Evolutionary conservation across 2,888 invertebrate genomes (phyloP), one percentile per base, ranked within the genome.

Genomic region (Drosophila setosimentum): DNA sequence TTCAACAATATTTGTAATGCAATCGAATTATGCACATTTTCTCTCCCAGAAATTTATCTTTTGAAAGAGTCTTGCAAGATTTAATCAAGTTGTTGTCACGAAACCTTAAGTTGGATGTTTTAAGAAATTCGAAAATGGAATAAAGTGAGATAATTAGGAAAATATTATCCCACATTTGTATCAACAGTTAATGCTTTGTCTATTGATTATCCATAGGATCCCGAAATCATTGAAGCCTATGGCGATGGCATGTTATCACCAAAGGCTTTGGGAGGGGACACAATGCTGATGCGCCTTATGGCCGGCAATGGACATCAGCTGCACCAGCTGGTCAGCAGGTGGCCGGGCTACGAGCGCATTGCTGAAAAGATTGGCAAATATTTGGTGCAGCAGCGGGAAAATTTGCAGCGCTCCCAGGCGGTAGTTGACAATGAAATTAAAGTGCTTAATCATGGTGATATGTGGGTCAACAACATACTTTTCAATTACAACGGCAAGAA

Each of bases 391-490:
- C 76, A 90, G 7, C 86, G 77, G 1, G 48, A 63, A 2, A 73
- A 91, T 57, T 68, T 92, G 21, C 74, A 79, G n/a, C 79, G 75
- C 5, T 71, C 82, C 16, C 91, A 89, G 60, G 80, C 82, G 0
- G 90, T 90, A 4, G 63, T 80, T 1, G 72, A 78, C 0, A 84
- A 81, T 6, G 91, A 91, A 62, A 66, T 92, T 53, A 93, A 76
- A 21, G 94, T 94, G 27, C 83, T 94, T 2, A 94, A 94, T 76
- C 94, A 94, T 73, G 94, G 94, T 0, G 94, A 94, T 83, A 83
- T 94, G 5, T 94, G 94, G 94, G 92, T 94, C 3, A 94, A 94
- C 73, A 94, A 94, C 72, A 92, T 94, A 65, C 91, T 94, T 76
- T 94, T 94, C 71, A 93, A 93, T 40, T 94, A 94, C 54, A 76